Evolutionary conservation across 2,113 vertebrate genomes (phyloP).

Genomic region (Pomatostomus ruficeps): DNA sequence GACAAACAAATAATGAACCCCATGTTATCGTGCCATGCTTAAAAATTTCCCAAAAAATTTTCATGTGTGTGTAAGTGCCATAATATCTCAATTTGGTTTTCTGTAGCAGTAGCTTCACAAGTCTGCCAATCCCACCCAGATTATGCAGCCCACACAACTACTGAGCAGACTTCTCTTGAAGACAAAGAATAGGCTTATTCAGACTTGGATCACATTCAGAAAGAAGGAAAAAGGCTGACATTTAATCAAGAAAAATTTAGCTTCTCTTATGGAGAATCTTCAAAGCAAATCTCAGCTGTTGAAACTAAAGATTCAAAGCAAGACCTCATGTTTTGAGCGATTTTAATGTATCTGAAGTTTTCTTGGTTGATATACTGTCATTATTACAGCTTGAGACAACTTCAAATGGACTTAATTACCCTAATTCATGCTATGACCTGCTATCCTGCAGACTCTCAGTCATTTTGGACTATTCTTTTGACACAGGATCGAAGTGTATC

Average conservation of each 20-base stretch:
- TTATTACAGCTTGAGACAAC: not conserved
- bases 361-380: not conserved
- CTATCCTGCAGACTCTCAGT: not conserved
- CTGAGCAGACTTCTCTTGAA: not conserved
- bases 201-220: not conserved
- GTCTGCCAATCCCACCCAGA: not conserved
- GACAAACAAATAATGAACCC: not conserved
- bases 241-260: not conserved
- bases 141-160: not conserved
- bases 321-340: not conserved
- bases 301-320: not conserved
- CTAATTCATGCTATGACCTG: accelerated
- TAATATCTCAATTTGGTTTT: not conserved
- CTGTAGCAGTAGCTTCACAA: not conserved
- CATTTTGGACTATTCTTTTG: not conserved
- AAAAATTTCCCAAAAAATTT: not conserved
- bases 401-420: not conserved
- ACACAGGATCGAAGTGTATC: not conserved
- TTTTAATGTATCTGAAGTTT: not conserved
- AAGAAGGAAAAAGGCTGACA: not conserved
- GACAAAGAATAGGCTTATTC: not conserved
- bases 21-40: not conserved
- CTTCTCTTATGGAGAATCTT: not conserved
- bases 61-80: accelerated
- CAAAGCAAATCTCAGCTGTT: not conserved